phyloP scores from a whole-genome alignment of 2,113 vertebrate genomes.

The Xiphophorus maculatus region DNA sequence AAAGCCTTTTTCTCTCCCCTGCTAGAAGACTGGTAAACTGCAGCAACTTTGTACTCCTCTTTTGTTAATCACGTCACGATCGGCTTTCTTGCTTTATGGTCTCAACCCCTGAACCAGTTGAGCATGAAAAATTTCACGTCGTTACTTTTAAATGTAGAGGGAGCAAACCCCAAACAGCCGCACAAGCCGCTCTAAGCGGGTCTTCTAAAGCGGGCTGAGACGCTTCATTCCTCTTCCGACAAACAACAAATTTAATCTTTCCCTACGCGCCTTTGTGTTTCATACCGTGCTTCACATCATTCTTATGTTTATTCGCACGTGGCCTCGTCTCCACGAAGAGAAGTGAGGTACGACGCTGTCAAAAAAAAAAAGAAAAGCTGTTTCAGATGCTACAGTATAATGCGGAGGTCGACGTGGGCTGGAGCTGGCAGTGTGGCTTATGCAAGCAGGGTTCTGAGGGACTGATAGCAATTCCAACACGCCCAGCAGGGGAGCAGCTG shows the following conservation, averaged over 20 bases:
- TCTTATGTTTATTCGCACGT: constrained; percentile 19
- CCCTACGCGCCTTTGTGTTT: constrained; percentile 14
- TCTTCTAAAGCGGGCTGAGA: background rate
- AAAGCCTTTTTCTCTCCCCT: constrained; percentile 42
- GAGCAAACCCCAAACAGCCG: constrained; percentile 27
- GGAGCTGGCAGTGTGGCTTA: constrained; percentile 62
- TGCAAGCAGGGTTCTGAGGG: constrained; percentile 72
- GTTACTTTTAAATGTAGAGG: constrained; percentile 33
- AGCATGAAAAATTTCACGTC: constrained; percentile 59
- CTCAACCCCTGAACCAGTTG: constrained; percentile 43
- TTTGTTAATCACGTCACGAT: constrained; percentile 59
- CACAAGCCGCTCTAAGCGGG: background rate
- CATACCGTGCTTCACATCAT: constrained; percentile 5
- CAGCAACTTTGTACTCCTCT: constrained; percentile 48
- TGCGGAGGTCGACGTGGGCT: constrained; percentile 61
- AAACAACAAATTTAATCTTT: constrained; percentile 11
- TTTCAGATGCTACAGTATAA: constrained; percentile 68
- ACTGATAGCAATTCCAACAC: constrained; percentile 68
- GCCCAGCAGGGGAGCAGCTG: constrained; percentile 55
- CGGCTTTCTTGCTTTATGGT: constrained; percentile 47
- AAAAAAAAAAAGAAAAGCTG: constrained; percentile 30
- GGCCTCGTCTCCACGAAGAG: constrained; percentile 33
- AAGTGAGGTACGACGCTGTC: constrained; percentile 59
- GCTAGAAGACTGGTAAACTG: constrained; percentile 53
- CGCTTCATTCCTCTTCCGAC: background rate